Percentiles rank a stretch among this genome's conserved stretches.
phyloP scores from a whole-genome alignment of 1,140 invertebrate genomes.

The Periplaneta americana region DNA sequence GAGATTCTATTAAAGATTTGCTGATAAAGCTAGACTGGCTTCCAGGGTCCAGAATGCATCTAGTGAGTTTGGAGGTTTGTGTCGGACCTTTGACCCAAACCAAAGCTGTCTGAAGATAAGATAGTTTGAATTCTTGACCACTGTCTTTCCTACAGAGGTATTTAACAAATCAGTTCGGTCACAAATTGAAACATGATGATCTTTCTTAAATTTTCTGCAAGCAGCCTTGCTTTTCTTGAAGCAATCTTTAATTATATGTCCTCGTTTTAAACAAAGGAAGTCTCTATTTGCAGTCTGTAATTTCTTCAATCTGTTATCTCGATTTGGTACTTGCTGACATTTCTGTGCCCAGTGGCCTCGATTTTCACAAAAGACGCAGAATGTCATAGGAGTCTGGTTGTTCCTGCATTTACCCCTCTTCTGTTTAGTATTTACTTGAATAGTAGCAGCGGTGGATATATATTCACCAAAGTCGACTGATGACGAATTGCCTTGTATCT shows the following conservation, averaged over 20 bases:
- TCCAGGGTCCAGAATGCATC: neutral
- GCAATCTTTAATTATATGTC: neutral
- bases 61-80: neutral
- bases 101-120: neutral
- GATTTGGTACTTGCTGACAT: neutral
- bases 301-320: neutral
- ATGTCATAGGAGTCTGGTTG: neutral
- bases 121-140: neutral
- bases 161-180: neutral
- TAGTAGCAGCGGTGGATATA: neutral
- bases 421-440: neutral
- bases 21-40: neutral
- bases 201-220: neutral
- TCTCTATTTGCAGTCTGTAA: neutral
- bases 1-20: neutral
- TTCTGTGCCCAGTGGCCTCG: neutral
- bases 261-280: neutral
- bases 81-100: neutral
- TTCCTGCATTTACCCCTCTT: neutral
- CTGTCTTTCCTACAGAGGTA: neutral
- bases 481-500: neutral
- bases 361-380: neutral
- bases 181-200: neutral
- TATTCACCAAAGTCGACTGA: neutral
- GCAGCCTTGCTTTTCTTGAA: neutral